A percentile compares a stretch with the other conserved stretches of the same genome.
Evolutionary conservation across 2,113 vertebrate species (phyloP).

Genomic region (Semicossyphus pulcher): DNA sequence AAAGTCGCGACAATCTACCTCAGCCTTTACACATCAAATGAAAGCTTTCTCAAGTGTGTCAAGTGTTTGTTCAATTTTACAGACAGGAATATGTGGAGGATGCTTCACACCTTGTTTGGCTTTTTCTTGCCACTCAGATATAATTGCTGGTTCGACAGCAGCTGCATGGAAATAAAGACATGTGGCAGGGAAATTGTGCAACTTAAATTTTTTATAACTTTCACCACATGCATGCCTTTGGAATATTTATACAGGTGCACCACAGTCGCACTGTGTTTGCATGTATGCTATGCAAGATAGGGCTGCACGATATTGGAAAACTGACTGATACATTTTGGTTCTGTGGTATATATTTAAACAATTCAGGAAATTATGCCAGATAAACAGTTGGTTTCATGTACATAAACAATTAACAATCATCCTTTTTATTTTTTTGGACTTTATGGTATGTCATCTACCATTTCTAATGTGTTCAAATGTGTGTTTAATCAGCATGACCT

Average conservation of each 20-base stretch:
- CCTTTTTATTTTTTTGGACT: too few species aligned
- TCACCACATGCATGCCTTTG: not conserved
- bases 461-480: too few species aligned
- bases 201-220: not conserved
- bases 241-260: not conserved
- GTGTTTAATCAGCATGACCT: too few species aligned
- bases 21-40: not conserved
- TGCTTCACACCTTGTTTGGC: not conserved
- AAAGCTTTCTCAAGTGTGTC: not conserved
- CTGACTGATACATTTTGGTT: too few species aligned
- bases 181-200: not conserved
- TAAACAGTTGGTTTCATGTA: too few species aligned
- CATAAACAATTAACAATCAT: too few species aligned
- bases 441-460: too few species aligned
- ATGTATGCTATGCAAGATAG: not conserved
- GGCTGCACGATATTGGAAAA: too few species aligned
- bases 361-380: too few species aligned
- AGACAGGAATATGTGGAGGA: not conserved
- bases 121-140: not conserved
- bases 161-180: not conserved
- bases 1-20: not conserved
- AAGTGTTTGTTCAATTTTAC: not conserved
- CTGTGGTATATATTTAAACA: too few species aligned
- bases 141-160: constrained; percentile 18
- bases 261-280: not conserved